phyloP scores from a whole-genome alignment of 1,140 invertebrate species.

The Cryptotermes secundus region DNA sequence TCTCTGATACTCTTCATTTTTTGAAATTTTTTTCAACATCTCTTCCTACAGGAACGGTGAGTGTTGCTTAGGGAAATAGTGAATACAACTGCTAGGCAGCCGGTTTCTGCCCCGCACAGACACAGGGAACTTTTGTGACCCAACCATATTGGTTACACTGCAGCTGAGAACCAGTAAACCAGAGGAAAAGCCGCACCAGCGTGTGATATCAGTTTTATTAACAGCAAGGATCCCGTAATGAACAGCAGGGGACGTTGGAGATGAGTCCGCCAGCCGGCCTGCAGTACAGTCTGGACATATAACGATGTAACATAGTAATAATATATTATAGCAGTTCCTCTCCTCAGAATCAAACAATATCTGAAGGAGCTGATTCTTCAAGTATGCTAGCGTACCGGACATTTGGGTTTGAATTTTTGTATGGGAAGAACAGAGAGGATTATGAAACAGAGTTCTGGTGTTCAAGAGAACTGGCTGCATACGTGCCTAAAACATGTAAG shows the following conservation, averaged over 20 bases:
- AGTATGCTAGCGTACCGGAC: too few relatives aligned
- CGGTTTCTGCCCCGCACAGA: not conserved
- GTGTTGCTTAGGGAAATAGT: not conserved
- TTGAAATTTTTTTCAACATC: too few relatives aligned
- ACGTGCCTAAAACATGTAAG: too few relatives aligned
- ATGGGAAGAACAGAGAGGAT: too few relatives aligned
- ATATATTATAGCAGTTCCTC: not conserved
- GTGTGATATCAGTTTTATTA: slow-evolving; percentile 20
- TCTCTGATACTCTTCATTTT: too few relatives aligned
- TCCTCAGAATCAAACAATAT: too few relatives aligned
- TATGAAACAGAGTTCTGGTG: too few relatives aligned
- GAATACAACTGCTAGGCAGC: not conserved
- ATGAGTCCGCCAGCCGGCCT: not conserved
- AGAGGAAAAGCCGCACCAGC: not conserved
- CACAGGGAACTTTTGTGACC: not conserved
- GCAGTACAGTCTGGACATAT: not conserved
- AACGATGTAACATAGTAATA: not conserved
- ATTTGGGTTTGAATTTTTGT: too few relatives aligned
- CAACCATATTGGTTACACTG: slow-evolving; percentile 16
- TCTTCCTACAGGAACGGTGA: not conserved
- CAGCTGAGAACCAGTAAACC: not conserved
- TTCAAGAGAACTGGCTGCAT: too few relatives aligned
- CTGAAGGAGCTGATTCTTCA: too few relatives aligned
- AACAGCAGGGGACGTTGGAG: slow-evolving; percentile 1
- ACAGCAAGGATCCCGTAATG: slow-evolving; percentile 6